Evolutionary conservation across 1,140 invertebrate genomes (phyloP).

Genomic region (Drosophila guanche): DNA sequence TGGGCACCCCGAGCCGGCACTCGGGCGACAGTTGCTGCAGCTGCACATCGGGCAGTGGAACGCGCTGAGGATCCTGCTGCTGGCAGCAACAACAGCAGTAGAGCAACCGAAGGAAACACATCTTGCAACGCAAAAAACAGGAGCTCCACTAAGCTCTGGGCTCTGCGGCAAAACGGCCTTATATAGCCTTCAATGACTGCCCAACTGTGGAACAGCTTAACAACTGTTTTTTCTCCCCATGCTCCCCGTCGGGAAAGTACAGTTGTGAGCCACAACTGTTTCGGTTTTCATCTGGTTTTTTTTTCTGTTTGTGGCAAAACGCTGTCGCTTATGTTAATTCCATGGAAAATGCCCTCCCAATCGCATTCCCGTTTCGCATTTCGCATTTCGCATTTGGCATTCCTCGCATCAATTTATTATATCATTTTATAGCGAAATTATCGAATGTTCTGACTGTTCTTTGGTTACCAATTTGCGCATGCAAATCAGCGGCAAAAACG

Average conservation of each 20-base stretch:
- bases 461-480: slow-evolving; percentile 69
- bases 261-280: slow-evolving; percentile 5
- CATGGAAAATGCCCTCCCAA: slow-evolving; percentile 20
- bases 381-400: too few species aligned
- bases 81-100: too few species aligned
- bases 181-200: not conserved
- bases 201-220: slow-evolving; percentile 21
- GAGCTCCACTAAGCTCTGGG: too few species aligned
- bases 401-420: slow-evolving; percentile 4
- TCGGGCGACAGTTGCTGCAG: too few species aligned
- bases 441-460: slow-evolving; percentile 21
- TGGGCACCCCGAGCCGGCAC: too few species aligned
- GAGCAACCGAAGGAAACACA: too few species aligned
- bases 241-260: slow-evolving; percentile 1
- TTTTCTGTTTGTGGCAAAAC: slow-evolving; percentile 41
- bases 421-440: too few species aligned
- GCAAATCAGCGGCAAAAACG: slow-evolving; percentile 40
- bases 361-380: not conserved
- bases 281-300: not conserved
- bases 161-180: not conserved
- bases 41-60: too few species aligned
- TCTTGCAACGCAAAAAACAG: too few species aligned
- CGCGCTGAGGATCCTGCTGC: too few species aligned
- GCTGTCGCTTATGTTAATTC: slow-evolving; percentile 45
- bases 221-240: not conserved